Conservation (phyloP, 2,113 vertebrate genomes). For the Pseudopipra pipra region DNA sequence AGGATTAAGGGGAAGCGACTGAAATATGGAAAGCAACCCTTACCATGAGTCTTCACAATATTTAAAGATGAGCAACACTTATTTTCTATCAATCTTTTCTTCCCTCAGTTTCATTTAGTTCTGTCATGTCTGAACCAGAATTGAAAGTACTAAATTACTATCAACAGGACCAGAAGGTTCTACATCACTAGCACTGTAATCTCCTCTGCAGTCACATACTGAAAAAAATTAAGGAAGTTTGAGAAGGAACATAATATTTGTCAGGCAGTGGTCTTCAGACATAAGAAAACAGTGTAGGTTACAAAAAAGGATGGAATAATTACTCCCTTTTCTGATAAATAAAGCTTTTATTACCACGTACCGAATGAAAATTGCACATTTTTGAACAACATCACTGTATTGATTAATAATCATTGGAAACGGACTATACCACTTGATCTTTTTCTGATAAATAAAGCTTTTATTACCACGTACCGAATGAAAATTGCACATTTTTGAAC, state of each 20-base stretch:
- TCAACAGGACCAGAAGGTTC: neutral
- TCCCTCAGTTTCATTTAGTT: neutral
- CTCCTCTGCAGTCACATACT: neutral
- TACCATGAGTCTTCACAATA: neutral
- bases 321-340: neutral
- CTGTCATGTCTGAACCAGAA: neutral
- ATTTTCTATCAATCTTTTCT: neutral
- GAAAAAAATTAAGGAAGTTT: neutral
- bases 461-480: neutral
- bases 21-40: neutral
- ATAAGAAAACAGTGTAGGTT: neutral
- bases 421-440: neutral
- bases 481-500: neutral
- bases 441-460: neutral
- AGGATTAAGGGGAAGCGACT: neutral
- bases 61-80: neutral
- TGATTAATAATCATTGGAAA: neutral
- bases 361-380: neutral
- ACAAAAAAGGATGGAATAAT: neutral
- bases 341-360: neutral
- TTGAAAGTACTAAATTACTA: neutral
- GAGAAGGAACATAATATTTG: neutral
- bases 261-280: neutral
- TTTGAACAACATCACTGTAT: neutral
- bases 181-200: neutral